Percentiles rank a stretch among this genome's conserved stretches.
phyloP scores from a whole-genome alignment of 2,797 vertebrate species.

The Sebastes dallii region DNA sequence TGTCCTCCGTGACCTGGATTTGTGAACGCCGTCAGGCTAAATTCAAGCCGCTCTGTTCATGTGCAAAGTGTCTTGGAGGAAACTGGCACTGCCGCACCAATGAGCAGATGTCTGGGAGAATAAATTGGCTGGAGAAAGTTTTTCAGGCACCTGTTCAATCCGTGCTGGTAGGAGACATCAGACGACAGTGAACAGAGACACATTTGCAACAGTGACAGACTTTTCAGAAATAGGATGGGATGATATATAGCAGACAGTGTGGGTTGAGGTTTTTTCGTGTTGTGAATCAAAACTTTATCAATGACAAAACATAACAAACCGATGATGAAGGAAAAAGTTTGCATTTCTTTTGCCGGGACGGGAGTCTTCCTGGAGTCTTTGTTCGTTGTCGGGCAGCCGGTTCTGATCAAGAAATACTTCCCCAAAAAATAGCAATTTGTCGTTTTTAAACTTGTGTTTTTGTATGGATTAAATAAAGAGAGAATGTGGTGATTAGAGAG shows the following conservation, averaged over 20 bases:
- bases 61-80: conserved; percentile 46
- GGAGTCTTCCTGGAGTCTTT: background rate
- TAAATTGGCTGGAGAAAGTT: conserved; percentile 68
- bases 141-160: conserved; percentile 70
- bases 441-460: background rate
- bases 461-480: background rate
- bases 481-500: background rate
- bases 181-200: conserved; percentile 31
- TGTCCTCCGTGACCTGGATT: conserved; percentile 47
- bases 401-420: background rate
- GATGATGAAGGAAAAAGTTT: background rate
- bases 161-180: conserved; percentile 58
- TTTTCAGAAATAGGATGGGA: conserved; percentile 22
- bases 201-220: conserved; percentile 50
- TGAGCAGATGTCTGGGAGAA: conserved; percentile 72
- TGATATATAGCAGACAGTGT: conserved; percentile 21
- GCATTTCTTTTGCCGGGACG: background rate
- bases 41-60: conserved; percentile 50
- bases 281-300: conserved; percentile 26
- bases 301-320: conserved; percentile 11
- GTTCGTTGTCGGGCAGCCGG: conserved; percentile 5
- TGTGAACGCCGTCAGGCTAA: conserved; percentile 32
- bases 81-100: conserved; percentile 47
- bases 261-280: conserved; percentile 2
- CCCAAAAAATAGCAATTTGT: background rate